Base-by-base conservation (phyloP, 2,888 invertebrate species). In the Peribatodes rhomboidaria region DNA sequence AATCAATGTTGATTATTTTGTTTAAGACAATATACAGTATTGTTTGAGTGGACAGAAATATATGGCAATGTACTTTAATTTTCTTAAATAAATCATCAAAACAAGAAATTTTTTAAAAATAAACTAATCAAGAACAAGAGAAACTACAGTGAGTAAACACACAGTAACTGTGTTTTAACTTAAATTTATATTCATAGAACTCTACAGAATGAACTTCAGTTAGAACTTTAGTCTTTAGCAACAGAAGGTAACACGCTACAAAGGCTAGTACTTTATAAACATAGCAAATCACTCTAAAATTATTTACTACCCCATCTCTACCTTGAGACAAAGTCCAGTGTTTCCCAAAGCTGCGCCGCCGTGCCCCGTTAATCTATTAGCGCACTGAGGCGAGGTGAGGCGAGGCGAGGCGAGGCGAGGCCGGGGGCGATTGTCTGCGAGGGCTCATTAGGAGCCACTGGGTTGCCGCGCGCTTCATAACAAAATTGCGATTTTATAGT, bases 381-480 rank as follows among this genome's bases (percentile, higher is more conserved):
- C 6, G 14, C 8, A n/a, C n/a, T n/a, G n/a, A n/a, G n/a, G n/a
- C n/a, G n/a, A n/a, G 37, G 20, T 18, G 16, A 55, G 54, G 16
- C 54, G 37, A 39, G 37, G 27, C 53, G 54, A 53, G 39, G 39
- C 22, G 54, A 54, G 42, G 54, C 68, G 67, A 68, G 73, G 69
- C 75, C 69, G 58, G 59, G 52, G 58, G 56, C 54, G 52, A 57
- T 59, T 68, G 65, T 61, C 58, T 64, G 53, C 70, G 72, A 68
- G 79, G 75, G 79, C 88, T 89, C 89, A 88, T 89, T 89, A 89
- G 83, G 79, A 75, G 79, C 71, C 66, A 61, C 75, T 82, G 84
- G 83, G 87, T 87, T 82, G 84, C 84, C 85, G 76, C 78, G 76
- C 78, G 70, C 80, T 82, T 82, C 74, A 80, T 80, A 83, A 84